phyloP scores from a whole-genome alignment of 1,140 invertebrate genomes.

The Bombus superbus region DNA sequence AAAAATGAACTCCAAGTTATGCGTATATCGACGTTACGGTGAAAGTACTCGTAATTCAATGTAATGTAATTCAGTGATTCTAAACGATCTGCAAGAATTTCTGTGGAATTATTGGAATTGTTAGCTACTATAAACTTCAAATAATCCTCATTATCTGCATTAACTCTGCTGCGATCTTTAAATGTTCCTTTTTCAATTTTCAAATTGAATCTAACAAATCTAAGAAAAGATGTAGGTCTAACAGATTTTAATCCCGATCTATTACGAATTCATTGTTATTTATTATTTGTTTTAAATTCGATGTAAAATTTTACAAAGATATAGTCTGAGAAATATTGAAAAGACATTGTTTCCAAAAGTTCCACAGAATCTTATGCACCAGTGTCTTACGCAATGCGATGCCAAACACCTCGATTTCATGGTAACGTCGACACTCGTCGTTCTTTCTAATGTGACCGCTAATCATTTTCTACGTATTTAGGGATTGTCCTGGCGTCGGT shows the following conservation, averaged over 20 bases:
- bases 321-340: too few relatives aligned
- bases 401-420: neutral
- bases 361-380: neutral
- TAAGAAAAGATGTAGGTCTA: too few relatives aligned
- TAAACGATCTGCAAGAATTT: neutral
- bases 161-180: neutral
- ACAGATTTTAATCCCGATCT: neutral
- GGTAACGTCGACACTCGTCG: neutral
- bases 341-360: neutral
- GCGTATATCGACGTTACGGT: neutral
- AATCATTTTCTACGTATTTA: slow-evolving; percentile 46
- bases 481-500: slow-evolving; percentile 79
- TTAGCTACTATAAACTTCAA: neutral
- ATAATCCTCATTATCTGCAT: neutral
- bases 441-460: neutral
- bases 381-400: neutral
- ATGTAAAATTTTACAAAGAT: neutral
- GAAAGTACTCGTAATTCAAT: neutral
- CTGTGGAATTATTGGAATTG: neutral
- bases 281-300: neutral
- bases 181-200: neutral
- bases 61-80: neutral
- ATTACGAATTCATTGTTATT: neutral
- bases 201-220: neutral
- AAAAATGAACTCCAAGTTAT: neutral